These are phyloP conservation scores for Platycheirus rosarum DNA, from an alignment of 2,888 invertebrate species.

Conservation along the genomic window DNA sequence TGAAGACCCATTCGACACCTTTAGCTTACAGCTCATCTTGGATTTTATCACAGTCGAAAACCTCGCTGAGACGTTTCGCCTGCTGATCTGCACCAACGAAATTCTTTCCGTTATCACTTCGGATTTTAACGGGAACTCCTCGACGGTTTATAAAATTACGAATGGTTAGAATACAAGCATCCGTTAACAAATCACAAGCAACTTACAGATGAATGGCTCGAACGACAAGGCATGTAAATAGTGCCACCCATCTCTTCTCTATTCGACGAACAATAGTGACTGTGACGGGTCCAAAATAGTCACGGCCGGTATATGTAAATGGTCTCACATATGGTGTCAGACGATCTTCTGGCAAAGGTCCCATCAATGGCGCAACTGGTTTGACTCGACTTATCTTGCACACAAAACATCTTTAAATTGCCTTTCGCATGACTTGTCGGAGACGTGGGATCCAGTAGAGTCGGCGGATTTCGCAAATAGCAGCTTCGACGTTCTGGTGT, in stretches of 20 bases:
- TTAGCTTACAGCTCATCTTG: no score
- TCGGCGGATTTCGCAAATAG: no score
- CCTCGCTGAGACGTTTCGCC: no score
- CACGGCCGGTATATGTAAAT: no score
- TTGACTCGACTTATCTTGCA: no score
- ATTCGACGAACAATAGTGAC: slow-evolving; percentile 68
- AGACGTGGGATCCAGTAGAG: no score
- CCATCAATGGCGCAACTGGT: no score
- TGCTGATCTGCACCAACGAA: no score
- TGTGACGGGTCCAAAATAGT: slow-evolving; percentile 50
- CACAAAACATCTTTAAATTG: slow-evolving; percentile 23
- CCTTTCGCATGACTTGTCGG: slow-evolving; percentile 26
- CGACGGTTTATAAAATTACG: slow-evolving; percentile 53
- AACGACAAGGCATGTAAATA: no score
- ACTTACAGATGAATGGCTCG: slow-evolving; percentile 40
- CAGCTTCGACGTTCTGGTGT: no score
- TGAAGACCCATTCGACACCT: slow-evolving; percentile 49
- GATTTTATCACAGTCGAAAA: no score
- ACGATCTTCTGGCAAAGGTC: slow-evolving; percentile 60
- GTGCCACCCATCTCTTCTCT: slow-evolving; percentile 70
- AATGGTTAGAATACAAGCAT: slow-evolving; percentile 46
- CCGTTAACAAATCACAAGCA: slow-evolving; percentile 37
- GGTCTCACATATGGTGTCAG: slow-evolving; percentile 65
- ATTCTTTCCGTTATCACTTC: slow-evolving; percentile 59
- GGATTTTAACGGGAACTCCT: slow-evolving; percentile 36